Evolutionary conservation across 2,113 vertebrate species (phyloP), one percentile per base, ranked within the genome.

Genomic region (Nerophis lumbriciformis): DNA sequence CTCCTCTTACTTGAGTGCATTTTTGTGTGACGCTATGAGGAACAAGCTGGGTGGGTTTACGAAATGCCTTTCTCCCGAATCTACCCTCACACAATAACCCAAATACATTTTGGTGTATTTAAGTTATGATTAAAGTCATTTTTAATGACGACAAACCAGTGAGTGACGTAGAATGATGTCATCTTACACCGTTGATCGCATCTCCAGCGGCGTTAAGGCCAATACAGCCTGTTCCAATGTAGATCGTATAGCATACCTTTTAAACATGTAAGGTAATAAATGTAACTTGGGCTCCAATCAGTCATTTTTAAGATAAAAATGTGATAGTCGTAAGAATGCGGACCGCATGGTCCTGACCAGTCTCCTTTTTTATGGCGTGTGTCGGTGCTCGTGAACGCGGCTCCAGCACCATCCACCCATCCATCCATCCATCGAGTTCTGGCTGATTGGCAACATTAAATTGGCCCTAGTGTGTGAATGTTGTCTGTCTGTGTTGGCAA

Each of bases 291-390:
- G 28, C 28, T 55, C 36, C 36, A 9, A 39, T 38, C 53, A 38
- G 14, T 11, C 54, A 42, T 57, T 42, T 57, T 16, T 38, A 57
- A 16, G 44, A 44, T 57, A 21, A 57, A 57, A 44, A 39, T 57
- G 5, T 42, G n/a, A 8, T 57, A 39, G 55, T 19, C 0, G 38
- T 42, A 16, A 57, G 55, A 59, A 68, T 86, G 78, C 78, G 79
- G 83, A 69, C 74, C 80, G 85, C 87, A 78, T 86, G 88, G 88
- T 88, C 72, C 86, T 88, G 86, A n/a, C n/a, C n/a, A n/a, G n/a
- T n/a, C n/a, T n/a, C 76, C 69, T 69, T 63, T 73, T 11, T 66
- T 60, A 38, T 69, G 42, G 21, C 10, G 63, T 12, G 63, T 39
- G 71, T 67, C 56, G 63, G 63, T 50, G 61, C 56, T 36, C 62